phyloP scores from a whole-genome alignment of 2,888 invertebrate genomes.

The Volucella inanis region DNA sequence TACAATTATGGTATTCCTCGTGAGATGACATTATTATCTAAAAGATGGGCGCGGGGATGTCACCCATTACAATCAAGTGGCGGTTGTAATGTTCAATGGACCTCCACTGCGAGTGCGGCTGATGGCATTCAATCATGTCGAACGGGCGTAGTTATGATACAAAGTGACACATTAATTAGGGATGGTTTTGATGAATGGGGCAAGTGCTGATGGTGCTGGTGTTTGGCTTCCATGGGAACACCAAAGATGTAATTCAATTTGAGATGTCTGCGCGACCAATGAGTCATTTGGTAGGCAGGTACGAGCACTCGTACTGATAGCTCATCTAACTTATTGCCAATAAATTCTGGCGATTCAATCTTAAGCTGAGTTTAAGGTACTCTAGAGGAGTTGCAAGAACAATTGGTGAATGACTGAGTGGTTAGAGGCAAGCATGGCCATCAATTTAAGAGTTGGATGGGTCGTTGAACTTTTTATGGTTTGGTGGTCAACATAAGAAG shows the following conservation, averaged over 20 bases:
- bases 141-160: constrained; percentile 66
- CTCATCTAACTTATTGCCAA: constrained; percentile 51
- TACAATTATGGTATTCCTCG: constrained; percentile 36
- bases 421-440: too few species aligned
- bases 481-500: too few species aligned
- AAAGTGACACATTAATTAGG: constrained; percentile 73
- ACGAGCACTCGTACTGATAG: constrained; percentile 33
- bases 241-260: constrained; percentile 41
- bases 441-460: too few species aligned
- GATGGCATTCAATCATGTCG: constrained; percentile 71
- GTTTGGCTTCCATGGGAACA: constrained; percentile 3
- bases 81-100: constrained; percentile 18
- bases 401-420: too few species aligned
- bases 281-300: constrained; percentile 32
- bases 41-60: constrained; percentile 34
- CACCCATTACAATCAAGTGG: constrained; percentile 13
- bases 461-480: too few species aligned
- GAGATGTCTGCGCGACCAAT: constrained; percentile 14
- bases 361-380: not conserved
- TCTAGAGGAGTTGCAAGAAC: not conserved
- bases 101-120: constrained; percentile 51
- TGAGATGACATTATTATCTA: constrained; percentile 71
- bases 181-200: constrained; percentile 65
- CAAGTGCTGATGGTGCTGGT: constrained; percentile 5
- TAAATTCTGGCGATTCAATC: constrained; percentile 46